Base-by-base conservation (phyloP, 2,888 invertebrate genomes). In the Erebia palarica region DNA sequence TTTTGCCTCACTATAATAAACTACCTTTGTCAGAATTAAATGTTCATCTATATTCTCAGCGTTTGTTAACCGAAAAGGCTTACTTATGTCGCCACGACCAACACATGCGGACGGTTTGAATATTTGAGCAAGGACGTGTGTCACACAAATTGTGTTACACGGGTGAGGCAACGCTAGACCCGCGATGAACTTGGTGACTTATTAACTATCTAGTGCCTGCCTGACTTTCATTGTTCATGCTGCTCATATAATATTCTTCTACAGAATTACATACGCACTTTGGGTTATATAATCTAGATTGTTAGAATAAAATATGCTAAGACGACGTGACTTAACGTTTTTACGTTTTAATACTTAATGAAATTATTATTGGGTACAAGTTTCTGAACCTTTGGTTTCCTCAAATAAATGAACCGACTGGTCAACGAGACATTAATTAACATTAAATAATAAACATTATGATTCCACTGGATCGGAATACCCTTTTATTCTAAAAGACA, bases 71-170 rank as follows among this genome's bases (percentile, higher is more conserved):
- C 18, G 42, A 47, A 11, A n/a, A 49, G 27, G n/a, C 58, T 59
- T 49, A 47, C 59, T n/a, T 77, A 63, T 77, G 73, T 76, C 65
- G 69, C 59, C 77, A 49, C 60, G 14, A 9, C 57, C 65, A 69
- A 76, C 76, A 77, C 75, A 77, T 75, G 72, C 77, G 74, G 72
- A 70, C 70, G 72, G 73, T 70, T 70, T 79, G 78, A 79, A 79
- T 79, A 79, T 79, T 79, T 79, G 74, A 79, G 75, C 69, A 71
- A 72, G 71, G 74, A 74, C 71, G 76, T 77, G 76, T 77, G 76
- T 79, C 76, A 78, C 78, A 74, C 77, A 79, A 79, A 79, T 79
- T 79, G 77, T 79, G 73, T 79, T 77, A 78, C 73, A 74, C 75
- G 75, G 73, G 72, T 69, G 69, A 74, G 69, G 75, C 73, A 76